Conservation (phyloP, 2,888 invertebrate species). For the Caenorhabditis imperialis region DNA sequence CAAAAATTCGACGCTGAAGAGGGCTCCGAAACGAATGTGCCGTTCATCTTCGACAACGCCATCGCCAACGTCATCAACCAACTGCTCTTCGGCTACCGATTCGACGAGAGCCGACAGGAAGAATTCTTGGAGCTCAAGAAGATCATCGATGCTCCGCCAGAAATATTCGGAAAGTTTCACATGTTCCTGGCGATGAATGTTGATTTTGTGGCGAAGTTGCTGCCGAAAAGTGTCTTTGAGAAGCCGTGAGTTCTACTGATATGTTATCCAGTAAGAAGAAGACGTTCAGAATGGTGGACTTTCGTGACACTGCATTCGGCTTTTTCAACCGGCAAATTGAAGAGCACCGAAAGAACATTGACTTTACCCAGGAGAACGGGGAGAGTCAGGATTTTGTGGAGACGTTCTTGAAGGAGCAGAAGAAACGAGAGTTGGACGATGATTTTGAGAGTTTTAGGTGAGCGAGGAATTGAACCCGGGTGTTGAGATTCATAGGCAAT, state of each 20-base stretch:
- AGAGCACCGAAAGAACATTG: constrained; percentile 39
- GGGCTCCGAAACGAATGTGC: constrained; percentile 27
- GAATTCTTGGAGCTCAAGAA: constrained; percentile 34
- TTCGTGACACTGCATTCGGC: constrained; percentile 30
- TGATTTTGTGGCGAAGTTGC: constrained; percentile 8
- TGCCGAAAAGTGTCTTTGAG: constrained; percentile 13
- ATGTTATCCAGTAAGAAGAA: background rate
- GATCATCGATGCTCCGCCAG: constrained; percentile 16
- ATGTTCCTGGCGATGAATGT: constrained; percentile 6
- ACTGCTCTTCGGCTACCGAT: constrained; percentile 56
- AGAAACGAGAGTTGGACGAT: constrained; percentile 34
- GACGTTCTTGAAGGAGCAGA: constrained; percentile 57
- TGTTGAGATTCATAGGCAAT: too few species aligned
- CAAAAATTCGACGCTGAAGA: constrained; percentile 12
- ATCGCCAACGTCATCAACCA: constrained; percentile 55
- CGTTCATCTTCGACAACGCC: constrained; percentile 23
- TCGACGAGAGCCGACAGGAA: constrained; percentile 36
- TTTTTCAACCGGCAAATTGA: constrained; percentile 52
- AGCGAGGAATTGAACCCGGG: background rate
- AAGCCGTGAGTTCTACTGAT: constrained; percentile 24
- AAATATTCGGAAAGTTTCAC: constrained; percentile 2
- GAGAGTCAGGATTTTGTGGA: constrained; percentile 52
- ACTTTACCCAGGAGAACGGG: constrained; percentile 27
- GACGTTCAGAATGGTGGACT: constrained; percentile 4
- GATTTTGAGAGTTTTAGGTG: constrained; percentile 39